Evolutionary conservation across 2,888 invertebrate species (phyloP).

Genomic region (Conops quadrifasciatus): DNA sequence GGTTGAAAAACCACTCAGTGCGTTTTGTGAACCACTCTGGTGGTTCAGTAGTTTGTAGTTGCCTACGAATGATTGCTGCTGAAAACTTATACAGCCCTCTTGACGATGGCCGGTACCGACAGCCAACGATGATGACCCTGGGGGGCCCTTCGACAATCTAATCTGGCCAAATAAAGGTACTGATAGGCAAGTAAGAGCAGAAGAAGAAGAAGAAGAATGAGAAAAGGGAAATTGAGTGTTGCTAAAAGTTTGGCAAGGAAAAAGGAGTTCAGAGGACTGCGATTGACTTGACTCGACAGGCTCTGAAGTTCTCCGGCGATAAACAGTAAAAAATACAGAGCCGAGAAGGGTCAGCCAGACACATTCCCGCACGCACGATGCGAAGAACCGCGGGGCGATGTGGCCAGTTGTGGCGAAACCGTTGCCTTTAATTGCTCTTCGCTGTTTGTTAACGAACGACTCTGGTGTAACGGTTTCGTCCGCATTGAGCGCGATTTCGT

Average conservation of each 20-base stretch:
- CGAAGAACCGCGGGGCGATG: not conserved
- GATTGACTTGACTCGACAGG: not conserved
- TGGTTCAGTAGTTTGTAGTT: too few species aligned
- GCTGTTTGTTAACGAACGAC: slow-evolving; percentile 24
- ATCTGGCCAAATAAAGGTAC: not conserved
- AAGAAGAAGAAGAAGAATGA: too few species aligned
- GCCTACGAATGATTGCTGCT: not conserved
- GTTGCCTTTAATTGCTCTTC: slow-evolving; percentile 26
- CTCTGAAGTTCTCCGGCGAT: too few species aligned
- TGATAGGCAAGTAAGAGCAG: not conserved
- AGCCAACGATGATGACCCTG: slow-evolving; percentile 23
- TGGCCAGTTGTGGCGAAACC: too few species aligned
- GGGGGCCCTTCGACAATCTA: not conserved
- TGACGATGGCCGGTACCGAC: slow-evolving; percentile 27
- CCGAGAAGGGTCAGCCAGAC: not conserved
- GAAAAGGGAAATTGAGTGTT: not conserved
- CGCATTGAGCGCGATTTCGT: not conserved
- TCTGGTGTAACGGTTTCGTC: not conserved
- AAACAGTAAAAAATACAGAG: not conserved
- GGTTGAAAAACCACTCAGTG: too few species aligned
- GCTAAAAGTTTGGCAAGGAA: too few species aligned
- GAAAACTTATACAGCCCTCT: slow-evolving; percentile 26
- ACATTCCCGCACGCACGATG: not conserved
- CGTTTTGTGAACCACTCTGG: too few species aligned
- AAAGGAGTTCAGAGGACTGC: not conserved